Base-by-base conservation (phyloP, 2,113 vertebrate species). In the Coptodon bakossiorum region DNA sequence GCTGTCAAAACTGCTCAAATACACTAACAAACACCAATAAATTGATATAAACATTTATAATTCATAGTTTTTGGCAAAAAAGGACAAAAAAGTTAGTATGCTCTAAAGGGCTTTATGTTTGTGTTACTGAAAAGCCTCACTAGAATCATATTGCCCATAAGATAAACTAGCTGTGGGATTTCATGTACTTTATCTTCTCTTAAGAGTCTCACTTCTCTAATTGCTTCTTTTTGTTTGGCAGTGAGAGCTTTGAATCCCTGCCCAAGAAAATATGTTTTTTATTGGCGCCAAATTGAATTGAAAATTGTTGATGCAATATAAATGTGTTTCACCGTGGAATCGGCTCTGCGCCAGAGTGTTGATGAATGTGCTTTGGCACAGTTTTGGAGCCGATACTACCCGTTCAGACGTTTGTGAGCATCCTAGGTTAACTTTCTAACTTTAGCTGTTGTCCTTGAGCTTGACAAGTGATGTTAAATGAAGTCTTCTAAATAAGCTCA, bases 271-370 rank as follows among this genome's bases (percentile, higher is more conserved):
- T 94, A 88, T 92, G 84, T 93, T 91, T 91, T 91, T 93, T 92
- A 93, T 91, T 88, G 79, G 78, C 80, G 91, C 92, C 93, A 94
- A 94, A 94, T 94, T 94, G 87, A 94, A 93, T 92, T 92, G 85
- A 94, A 94, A 92, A 86, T 89, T 93, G 91, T 93, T 91, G 91
- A 94, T 94, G 93, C 84, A 93, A 91, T 90, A 92, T 94, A 92
- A 91, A 93, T 92, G 87, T 31, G 83, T 87, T 83, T 91, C 84
- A 59, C 43, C 68, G 73, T 14, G 22, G 57, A 48, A 31, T 61
- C 7, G 91, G 91, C 93, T 86, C 53, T 48, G 68, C 6, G 93
- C 93, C 95, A 94, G 89, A 71, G 29, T 56, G 88, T 90, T 91
- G 92, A 93, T 89, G 68, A 92, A 95, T 93, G 92, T 82, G 34